phyloP scores from a whole-genome alignment of 2,113 vertebrate species.

The Aepyceros melampus region DNA sequence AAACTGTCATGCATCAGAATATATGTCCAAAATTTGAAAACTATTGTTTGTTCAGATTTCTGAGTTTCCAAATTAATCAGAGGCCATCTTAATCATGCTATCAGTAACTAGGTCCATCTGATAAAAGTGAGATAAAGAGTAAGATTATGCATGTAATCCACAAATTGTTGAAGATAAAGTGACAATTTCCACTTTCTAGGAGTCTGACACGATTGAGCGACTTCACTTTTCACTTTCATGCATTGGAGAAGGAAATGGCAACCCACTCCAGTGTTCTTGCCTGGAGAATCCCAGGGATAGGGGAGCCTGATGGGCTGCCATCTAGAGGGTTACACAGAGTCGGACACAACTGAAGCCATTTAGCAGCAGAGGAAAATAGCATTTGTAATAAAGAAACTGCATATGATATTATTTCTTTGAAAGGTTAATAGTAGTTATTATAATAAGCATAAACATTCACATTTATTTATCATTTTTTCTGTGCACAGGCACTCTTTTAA shows the following conservation, averaged over 20 bases:
- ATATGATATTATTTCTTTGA: not conserved
- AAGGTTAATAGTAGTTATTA: not conserved
- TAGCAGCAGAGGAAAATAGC: not conserved
- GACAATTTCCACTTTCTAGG: not conserved
- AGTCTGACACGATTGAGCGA: too few relatives aligned
- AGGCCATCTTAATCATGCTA: not conserved
- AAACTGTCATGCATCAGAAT: not conserved
- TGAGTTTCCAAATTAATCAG: not conserved
- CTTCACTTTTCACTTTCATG: too few relatives aligned
- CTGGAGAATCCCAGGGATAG: too few relatives aligned
- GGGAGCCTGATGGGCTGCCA: too few relatives aligned
- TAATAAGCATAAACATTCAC: not conserved
- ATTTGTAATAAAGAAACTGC: not conserved
- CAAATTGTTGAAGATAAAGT: not conserved
- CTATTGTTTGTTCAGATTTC: not conserved
- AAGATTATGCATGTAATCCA: not conserved
- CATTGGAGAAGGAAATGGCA: too few relatives aligned
- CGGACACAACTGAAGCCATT: too few relatives aligned
- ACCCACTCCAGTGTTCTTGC: too few relatives aligned
- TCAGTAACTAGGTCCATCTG: not conserved
- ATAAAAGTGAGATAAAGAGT: not conserved
- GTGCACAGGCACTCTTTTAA: not conserved
- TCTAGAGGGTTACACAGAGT: too few relatives aligned
- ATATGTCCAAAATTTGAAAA: not conserved
- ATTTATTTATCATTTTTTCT: not conserved